Percentiles rank a stretch among this genome's conserved stretches.
Evolutionary conservation across 2,797 vertebrate genomes (phyloP).

Genomic region (Sebastes diaconus): DNA sequence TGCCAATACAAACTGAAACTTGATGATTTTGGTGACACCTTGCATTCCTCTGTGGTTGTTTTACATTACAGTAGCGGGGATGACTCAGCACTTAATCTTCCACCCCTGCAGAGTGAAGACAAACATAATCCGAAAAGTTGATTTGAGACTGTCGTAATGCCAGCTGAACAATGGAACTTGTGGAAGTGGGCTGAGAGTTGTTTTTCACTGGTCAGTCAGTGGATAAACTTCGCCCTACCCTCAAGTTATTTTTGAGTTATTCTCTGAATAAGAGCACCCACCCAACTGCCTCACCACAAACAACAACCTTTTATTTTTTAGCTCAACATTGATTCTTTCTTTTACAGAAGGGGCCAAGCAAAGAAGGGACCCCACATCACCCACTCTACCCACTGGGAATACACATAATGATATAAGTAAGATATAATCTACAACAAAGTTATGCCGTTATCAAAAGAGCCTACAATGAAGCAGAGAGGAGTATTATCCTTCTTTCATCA

Average conservation of each 20-base stretch:
- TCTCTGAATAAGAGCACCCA: neutral
- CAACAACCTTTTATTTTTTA: neutral
- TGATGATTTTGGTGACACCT: neutral
- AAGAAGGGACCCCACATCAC: neutral
- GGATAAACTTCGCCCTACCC: neutral
- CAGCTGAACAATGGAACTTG: neutral
- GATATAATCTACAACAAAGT: neutral
- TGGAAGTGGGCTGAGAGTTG: neutral
- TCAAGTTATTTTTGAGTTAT: neutral
- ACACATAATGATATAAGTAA: neutral
- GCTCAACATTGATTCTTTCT: neutral
- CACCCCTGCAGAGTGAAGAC: neutral
- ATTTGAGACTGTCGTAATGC: neutral
- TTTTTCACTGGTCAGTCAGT: neutral
- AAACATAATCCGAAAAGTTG: neutral
- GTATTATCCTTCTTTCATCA: neutral
- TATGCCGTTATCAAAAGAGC: neutral
- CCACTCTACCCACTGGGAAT: neutral
- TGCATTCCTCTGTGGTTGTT: neutral
- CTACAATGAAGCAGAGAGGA: neutral
- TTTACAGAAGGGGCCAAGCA: neutral
- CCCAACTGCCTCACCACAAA: neutral
- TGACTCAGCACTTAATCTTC: neutral
- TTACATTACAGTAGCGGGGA: neutral
- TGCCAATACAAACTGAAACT: neutral